Evolutionary conservation across 2,113 vertebrate species (phyloP).

Genomic region (Smithornis capensis): DNA sequence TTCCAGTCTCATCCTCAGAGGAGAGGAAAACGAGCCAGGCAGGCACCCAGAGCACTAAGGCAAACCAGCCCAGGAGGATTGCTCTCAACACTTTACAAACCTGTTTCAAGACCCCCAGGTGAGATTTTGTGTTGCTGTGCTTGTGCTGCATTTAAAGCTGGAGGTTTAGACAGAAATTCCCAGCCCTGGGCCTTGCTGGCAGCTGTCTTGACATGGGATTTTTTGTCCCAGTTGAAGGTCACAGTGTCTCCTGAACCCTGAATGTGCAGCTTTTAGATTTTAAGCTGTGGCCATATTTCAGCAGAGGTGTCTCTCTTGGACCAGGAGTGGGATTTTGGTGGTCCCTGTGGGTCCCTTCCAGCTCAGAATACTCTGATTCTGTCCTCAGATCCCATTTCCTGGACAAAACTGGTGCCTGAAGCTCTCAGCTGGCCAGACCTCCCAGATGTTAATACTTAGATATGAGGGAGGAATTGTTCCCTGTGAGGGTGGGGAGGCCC

Average conservation of each 20-base stretch:
- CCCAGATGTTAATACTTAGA: too few relatives aligned
- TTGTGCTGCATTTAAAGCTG: background rate
- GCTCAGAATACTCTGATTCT: background rate
- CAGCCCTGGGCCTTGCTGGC: background rate
- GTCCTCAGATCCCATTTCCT: background rate
- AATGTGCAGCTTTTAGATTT: background rate
- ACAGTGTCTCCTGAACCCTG: background rate
- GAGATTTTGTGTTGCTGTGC: slow-evolving; percentile 11
- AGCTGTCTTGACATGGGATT: background rate
- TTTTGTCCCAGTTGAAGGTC: background rate
- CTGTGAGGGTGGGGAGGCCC: background rate
- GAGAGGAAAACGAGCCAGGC: slow-evolving; percentile 74
- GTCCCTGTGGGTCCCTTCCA: background rate
- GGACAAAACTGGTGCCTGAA: background rate
- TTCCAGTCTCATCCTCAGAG: slow-evolving; percentile 51
- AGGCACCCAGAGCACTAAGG: slow-evolving; percentile 48
- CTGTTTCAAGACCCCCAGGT: slow-evolving; percentile 93
- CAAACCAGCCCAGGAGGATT: slow-evolving; percentile 83
- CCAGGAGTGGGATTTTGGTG: background rate
- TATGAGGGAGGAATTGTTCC: background rate
- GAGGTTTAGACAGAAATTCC: background rate
- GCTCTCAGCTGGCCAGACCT: background rate
- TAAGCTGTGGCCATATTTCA: background rate
- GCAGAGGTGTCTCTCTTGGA: background rate
- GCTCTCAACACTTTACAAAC: slow-evolving; percentile 88